Conservation (phyloP, 2,797 vertebrate genomes). For the Staurois parvus region DNA sequence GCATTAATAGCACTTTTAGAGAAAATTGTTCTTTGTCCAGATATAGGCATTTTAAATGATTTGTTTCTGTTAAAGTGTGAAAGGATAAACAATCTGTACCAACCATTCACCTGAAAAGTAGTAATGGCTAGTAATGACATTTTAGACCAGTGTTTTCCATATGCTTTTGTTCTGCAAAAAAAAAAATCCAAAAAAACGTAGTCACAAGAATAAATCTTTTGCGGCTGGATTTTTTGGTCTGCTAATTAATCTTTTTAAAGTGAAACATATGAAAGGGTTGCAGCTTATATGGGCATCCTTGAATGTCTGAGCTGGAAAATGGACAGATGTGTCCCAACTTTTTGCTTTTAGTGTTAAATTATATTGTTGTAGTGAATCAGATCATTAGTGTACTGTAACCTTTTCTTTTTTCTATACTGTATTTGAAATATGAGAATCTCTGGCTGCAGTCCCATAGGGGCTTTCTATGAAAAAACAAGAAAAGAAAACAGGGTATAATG, state of each 20-base stretch:
- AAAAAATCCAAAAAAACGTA: neutral
- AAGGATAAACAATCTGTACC: constrained; percentile 33
- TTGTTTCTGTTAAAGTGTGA: constrained; percentile 9
- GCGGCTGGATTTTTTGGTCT: neutral
- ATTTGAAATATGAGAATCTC: no score
- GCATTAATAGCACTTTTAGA: constrained; percentile 17
- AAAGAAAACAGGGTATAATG: no score
- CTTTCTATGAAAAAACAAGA: no score
- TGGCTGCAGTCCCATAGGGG: no score
- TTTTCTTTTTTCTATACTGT: no score
- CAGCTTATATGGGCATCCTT: neutral
- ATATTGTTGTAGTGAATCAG: no score
- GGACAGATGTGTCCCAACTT: no score
- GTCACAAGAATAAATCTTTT: constrained; percentile 3
- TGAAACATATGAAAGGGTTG: neutral
- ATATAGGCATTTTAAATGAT: constrained; percentile 25
- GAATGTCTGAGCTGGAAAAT: no score
- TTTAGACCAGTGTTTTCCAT: constrained; percentile 12
- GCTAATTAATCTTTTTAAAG: neutral
- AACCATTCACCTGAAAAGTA: constrained; percentile 31
- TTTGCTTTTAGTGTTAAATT: no score
- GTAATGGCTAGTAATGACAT: constrained; percentile 35
- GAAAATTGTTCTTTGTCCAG: constrained; percentile 31
- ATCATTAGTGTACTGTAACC: no score
- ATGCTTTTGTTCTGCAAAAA: constrained; percentile 8